Evolutionary conservation across 1,140 invertebrate genomes (phyloP).

Genomic region (Asbolus verrucosus): DNA sequence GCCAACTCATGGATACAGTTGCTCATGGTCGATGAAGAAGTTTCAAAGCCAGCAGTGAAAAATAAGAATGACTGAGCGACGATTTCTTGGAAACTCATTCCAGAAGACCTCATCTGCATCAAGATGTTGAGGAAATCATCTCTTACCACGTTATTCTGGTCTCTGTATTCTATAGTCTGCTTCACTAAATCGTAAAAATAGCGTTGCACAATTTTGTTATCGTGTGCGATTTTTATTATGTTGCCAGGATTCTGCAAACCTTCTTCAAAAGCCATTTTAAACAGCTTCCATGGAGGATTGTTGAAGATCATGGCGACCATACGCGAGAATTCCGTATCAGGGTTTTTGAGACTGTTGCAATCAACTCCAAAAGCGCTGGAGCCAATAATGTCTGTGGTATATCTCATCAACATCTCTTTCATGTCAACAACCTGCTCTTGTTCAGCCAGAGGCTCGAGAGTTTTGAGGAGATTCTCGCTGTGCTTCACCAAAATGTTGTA

Average conservation of each 20-base stretch:
- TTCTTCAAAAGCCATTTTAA: slow-evolving; percentile 57
- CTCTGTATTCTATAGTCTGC: slow-evolving; percentile 65
- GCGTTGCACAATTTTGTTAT: slow-evolving; percentile 54
- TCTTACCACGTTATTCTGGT: slow-evolving; percentile 62
- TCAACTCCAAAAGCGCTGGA: slow-evolving; percentile 66
- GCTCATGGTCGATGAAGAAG: slow-evolving; percentile 70
- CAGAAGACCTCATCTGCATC: slow-evolving; percentile 50
- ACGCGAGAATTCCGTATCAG: slow-evolving; percentile 62
- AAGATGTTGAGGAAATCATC: slow-evolving; percentile 69
- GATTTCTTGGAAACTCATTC: slow-evolving; percentile 47
- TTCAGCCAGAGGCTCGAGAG: neutral
- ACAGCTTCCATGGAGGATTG: slow-evolving; percentile 23
- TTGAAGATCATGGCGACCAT: slow-evolving; percentile 37
- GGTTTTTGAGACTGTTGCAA: slow-evolving; percentile 63
- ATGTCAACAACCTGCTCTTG: slow-evolving; percentile 21
- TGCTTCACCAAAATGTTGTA: slow-evolving; percentile 54
- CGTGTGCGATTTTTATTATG: slow-evolving; percentile 14
- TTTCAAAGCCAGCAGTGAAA: slow-evolving; percentile 75
- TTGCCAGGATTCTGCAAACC: slow-evolving; percentile 30
- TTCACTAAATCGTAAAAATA: slow-evolving; percentile 66
- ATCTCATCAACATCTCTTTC: slow-evolving; percentile 34
- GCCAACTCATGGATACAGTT: slow-evolving; percentile 72
- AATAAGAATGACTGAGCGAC: slow-evolving; percentile 63
- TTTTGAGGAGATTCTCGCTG: neutral
- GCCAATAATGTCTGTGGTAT: slow-evolving; percentile 42